Base-by-base conservation (phyloP, 2,888 invertebrate genomes). In the Colostygia pectinataria region DNA sequence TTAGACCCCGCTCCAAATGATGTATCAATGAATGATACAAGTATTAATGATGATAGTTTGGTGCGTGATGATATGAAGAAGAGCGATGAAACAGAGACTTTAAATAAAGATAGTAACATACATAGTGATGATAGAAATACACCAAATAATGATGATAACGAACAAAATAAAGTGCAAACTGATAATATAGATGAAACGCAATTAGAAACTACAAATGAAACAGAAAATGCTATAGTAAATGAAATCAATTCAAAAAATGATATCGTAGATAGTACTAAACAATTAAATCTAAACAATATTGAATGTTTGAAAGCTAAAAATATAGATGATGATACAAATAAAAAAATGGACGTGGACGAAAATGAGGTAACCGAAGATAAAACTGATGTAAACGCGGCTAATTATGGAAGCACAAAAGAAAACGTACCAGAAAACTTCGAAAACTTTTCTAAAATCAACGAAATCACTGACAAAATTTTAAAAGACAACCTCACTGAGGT, bases 391-490 rank as follows among this genome's bases (percentile, higher is more conserved):
- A 18, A 34, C 1, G 18, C 1, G 4, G 12, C 6, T 2, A 9
- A 27, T 31, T 1, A 24, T 9, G 23, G 31, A n/a, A 23, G 4
- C 13, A 4, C 0, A 3, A 7, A 7, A 27, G 14, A 53, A 4
- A 23, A 15, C 12, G 0, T 12, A 34, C 8, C 9, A 6, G 12
- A 23, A 27, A 49, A 24, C 12, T 23, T 44, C n/a, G 42, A 45
- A 7, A 27, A 33, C 24, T 42, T 51, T 7, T 29, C 51, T n/a
- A 51, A 51, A 46, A 51, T 51, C 8, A 37, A 51, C 12, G 41
- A 52, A 33, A 52, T 52, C 5, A 52, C 52, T 1, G 47, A 28
- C n/a, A 38, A 52, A 39, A 52, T 52, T 7, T 12, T 52, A 0
- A 33, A 42, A 31, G 38, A 46, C 9, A 33, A 5, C 4, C 28